These are phyloP conservation scores for Leucosticte australis DNA, from an alignment of 2,113 vertebrate species.

Conservation along the genomic window DNA sequence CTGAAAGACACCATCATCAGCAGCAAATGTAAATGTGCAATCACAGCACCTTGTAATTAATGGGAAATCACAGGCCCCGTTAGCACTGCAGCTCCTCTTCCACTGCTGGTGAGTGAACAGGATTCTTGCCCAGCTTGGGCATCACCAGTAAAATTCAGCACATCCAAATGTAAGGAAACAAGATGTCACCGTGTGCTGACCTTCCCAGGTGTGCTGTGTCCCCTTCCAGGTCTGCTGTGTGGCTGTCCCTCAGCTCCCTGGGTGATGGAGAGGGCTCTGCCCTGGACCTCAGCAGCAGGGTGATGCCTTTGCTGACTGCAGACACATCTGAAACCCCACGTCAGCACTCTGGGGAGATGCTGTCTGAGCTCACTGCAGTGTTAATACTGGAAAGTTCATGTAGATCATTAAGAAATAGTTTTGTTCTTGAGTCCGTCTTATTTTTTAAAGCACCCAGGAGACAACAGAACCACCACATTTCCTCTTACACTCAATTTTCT, in stretches of 20 bases:
- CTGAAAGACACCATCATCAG: neutral
- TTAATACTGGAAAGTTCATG: slow-evolving; percentile 28
- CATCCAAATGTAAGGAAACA: neutral
- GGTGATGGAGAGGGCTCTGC: neutral
- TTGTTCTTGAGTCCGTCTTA: neutral
- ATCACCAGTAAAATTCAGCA: neutral
- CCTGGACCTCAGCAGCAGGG: neutral
- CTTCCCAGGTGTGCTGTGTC: neutral
- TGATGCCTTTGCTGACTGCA: neutral
- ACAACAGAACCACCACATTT: neutral
- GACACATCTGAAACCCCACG: neutral
- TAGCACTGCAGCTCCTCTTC: neutral
- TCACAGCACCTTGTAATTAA: slow-evolving; percentile 15
- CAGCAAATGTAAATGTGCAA: slow-evolving; percentile 43
- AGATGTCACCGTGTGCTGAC: neutral
- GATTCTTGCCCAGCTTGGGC: neutral
- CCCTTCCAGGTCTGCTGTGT: neutral
- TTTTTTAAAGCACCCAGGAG: slow-evolving; percentile 26
- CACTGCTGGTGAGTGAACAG: neutral
- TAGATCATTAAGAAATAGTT: slow-evolving; percentile 40
- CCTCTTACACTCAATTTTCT: neutral
- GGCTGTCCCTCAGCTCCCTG: neutral
- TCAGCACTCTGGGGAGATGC: slow-evolving; percentile 37
- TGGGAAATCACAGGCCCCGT: neutral
- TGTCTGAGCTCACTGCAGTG: slow-evolving; percentile 17